Base-by-base conservation (phyloP, 1,140 invertebrate species). In the Schlechtendalia chinensis region DNA sequence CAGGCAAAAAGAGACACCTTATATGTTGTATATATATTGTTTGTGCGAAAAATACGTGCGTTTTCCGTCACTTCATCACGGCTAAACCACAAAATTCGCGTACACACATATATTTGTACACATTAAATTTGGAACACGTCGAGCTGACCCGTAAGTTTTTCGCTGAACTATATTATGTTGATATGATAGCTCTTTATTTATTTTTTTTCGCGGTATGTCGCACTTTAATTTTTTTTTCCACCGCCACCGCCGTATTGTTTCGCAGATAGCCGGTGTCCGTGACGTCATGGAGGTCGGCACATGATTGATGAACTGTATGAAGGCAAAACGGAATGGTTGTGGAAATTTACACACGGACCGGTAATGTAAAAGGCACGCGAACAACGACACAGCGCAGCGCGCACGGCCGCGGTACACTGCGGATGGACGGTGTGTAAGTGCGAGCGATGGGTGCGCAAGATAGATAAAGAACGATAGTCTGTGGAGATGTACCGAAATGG, bases 331-430 rank as follows among this genome's bases (percentile, higher is more conserved):
- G 74, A 77, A 77, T 61, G 56, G 32, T 22, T 56, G n/a, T 77
- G 74, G 58, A 61, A 77, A 61, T 61, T 77, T 77, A 77, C 74
- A 77, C 74, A 61, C 74, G 74, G 74, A 77, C 74, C 56, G 74
- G 74, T 77, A 77, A 77, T 61, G 74, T 77, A 77, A 77, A 77
- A 61, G 74, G 74, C 67, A 14, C 61, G 61, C 54, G 32, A 39
- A 39, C 32, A 39, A 71, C 19, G 10, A 71, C 67, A 71, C 45
- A 27, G 29, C 63, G 12, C 4, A 11, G 19, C 19, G 14, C 19
- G 17, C 19, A 22, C 32, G 19, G 4, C 19, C n/a, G 54, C 54
- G 54, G 5, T n/a, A 56, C n/a, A 24, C 54, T 1, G 45, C n/a
- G 5, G 63, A 19, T 8, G 0, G 27, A 8, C 29, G 6, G 63